Evolutionary conservation across 2,797 vertebrate genomes (phyloP), one percentile per base, ranked within the genome.

Genomic region (Arctocebus calabarensis): DNA sequence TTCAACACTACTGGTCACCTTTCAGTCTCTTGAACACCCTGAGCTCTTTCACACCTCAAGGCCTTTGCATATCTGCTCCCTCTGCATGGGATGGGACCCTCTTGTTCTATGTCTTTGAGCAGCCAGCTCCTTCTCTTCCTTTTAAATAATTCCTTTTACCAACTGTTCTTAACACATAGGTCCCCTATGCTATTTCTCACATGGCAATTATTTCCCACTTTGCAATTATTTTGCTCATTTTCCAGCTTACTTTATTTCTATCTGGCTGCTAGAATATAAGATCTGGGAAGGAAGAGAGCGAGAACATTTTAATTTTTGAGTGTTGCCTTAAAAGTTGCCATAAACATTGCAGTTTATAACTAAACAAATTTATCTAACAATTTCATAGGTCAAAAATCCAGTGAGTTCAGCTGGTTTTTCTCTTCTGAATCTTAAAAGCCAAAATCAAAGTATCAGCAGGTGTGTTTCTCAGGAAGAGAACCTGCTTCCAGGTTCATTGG

Each of bases 111-210:
- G 34, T 71, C 52, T 73, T 90, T 90, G 81, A 91, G 37, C 29
- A 45, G 25, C 40, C 23, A n/a, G 11, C 19, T 88, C 23, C 11
- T 89, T 94, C 68, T 87, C 55, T 95, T 90, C 45, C 29, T 95
- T 91, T 88, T 93, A 88, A 83, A 73, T 48, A 81, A 81, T 52
- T 55, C 52, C 70, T 86, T 78, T 94, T 17, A 88, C 16, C 37
- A 73, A 79, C 2, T 84, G 10, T 25, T 93, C 12, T 93, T 66
- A 74, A 64, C 37, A 32, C 7, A 7, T 4, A 74, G 52, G 48
- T 34, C 7, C n/a, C 29, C 20, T 77, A 12, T 79, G 66, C 12
- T 6, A 48, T 64, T 95, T 90, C 25, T 77, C 62, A 55, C 27
- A 62, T 12, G 71, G 7, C 34, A 92, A 85, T 85, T 90, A 55